Conservation (phyloP, 2,797 vertebrate species). For the Heteromormyrus szaboi region DNA sequence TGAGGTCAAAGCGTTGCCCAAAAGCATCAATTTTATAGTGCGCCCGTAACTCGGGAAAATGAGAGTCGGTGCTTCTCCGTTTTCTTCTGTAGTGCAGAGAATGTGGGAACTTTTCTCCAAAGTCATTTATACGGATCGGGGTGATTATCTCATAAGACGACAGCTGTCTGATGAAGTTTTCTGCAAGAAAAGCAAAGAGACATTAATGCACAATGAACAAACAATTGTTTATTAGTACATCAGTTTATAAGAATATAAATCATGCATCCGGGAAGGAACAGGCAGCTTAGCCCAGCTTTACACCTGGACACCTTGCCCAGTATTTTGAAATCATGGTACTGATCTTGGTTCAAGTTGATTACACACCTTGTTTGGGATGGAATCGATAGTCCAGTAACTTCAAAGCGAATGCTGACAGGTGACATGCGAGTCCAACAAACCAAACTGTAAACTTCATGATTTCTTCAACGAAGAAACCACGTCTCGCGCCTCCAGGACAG, state of each 20-base stretch:
- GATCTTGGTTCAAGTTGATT: background rate
- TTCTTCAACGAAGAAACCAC: constrained; percentile 48
- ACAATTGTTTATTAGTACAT: background rate
- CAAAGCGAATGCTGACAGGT: constrained; percentile 69
- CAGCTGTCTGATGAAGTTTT: constrained; percentile 75
- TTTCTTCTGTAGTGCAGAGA: constrained; percentile 72
- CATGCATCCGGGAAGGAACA: background rate
- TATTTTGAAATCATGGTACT: constrained; percentile 12
- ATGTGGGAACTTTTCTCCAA: constrained; percentile 80
- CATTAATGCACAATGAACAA: background rate
- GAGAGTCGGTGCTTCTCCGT: constrained; percentile 67
- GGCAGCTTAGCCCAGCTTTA: background rate
- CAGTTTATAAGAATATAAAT: background rate
- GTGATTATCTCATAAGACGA: constrained; percentile 86
- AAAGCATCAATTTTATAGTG: constrained; percentile 83
- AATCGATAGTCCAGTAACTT: constrained; percentile 64
- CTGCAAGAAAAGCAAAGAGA: constrained; percentile 53
- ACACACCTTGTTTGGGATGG: constrained; percentile 85
- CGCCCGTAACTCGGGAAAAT: constrained; percentile 58
- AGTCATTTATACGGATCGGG: constrained; percentile 82
- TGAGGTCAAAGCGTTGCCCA: constrained; percentile 83
- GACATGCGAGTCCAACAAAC: constrained; percentile 75
- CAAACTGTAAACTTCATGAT: constrained; percentile 78
- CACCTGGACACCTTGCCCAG: background rate
- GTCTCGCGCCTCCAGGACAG: constrained; percentile 50